Percentiles rank a stretch among this genome's conserved stretches.
phyloP scores from a whole-genome alignment of 1,140 invertebrate species.

The Hycleus cichorii region DNA sequence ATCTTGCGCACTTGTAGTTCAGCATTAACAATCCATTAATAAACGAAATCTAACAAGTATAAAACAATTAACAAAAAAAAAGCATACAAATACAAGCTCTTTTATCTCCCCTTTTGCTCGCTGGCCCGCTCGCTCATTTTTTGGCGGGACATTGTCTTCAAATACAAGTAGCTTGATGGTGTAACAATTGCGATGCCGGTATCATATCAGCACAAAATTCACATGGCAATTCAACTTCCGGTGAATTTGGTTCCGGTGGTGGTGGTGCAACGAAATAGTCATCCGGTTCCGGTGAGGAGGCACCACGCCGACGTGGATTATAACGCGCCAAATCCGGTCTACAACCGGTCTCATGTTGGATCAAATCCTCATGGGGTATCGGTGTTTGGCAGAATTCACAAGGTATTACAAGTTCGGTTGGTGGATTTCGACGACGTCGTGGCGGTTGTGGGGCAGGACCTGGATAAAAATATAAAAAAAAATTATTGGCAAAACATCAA shows the following conservation, averaged over 20 bases:
- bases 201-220: conserved; percentile 42
- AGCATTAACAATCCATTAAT: no score
- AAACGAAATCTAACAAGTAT: no score
- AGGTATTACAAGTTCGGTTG: conserved; percentile 35
- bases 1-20: no score
- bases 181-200: conserved; percentile 37
- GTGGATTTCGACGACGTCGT: conserved; percentile 30
- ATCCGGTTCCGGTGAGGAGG: conserved; percentile 14
- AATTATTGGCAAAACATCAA: background rate
- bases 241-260: conserved; percentile 23
- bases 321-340: conserved; percentile 31
- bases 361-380: conserved; percentile 36
- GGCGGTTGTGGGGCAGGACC: conserved; percentile 32
- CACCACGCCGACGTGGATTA: conserved; percentile 24
- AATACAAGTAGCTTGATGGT: conserved; percentile 39
- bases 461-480: conserved; percentile 2
- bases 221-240: conserved; percentile 39
- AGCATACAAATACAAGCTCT: no score
- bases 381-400: conserved; percentile 37
- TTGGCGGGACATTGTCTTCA: conserved; percentile 1
- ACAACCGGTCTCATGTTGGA: conserved; percentile 36
- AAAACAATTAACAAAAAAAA: no score
- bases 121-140: no score
- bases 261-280: conserved; percentile 28
- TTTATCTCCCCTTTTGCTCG: no score